A percentile compares a stretch with the other conserved stretches of the same genome.
Conservation (phyloP, 2,888 invertebrate species). For the Marasmarcha lunaedactyla region DNA sequence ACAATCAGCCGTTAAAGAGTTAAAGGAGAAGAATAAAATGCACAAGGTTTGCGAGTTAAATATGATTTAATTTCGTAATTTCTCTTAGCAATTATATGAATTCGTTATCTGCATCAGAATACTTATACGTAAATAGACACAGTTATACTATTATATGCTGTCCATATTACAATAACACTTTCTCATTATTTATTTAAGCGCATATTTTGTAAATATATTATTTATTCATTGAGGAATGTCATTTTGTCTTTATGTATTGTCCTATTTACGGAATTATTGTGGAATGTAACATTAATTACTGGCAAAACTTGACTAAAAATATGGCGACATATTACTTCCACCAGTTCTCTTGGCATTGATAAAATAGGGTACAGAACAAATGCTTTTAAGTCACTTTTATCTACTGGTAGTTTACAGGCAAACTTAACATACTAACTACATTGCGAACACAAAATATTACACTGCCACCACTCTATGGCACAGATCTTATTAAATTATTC, state of each 20-base stretch:
- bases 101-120: slow-evolving; percentile 65
- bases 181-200: slow-evolving; percentile 51
- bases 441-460: slow-evolving; percentile 50
- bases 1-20: too few relatives aligned
- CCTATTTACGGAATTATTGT: slow-evolving; percentile 35
- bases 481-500: slow-evolving; percentile 52
- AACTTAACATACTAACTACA: slow-evolving; percentile 51
- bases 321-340: background rate
- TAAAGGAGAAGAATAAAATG: slow-evolving; percentile 11
- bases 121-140: slow-evolving; percentile 53
- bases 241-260: slow-evolving; percentile 36
- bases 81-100: slow-evolving; percentile 66
- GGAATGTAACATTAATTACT: slow-evolving; percentile 33
- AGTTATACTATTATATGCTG: slow-evolving; percentile 46
- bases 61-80: slow-evolving; percentile 69
- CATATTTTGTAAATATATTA: slow-evolving; percentile 44
- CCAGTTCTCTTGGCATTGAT: background rate
- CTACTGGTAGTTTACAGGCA: slow-evolving; percentile 54
- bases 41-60: slow-evolving; percentile 51
- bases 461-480: slow-evolving; percentile 64
- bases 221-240: slow-evolving; percentile 50
- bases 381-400: slow-evolving; percentile 13
- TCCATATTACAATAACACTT: slow-evolving; percentile 41
- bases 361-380: background rate
- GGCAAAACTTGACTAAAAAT: slow-evolving; percentile 19